Evolutionary conservation across 2,888 invertebrate species (phyloP), one percentile per base, ranked within the genome.

Genomic region (Baronia brevicornis): DNA sequence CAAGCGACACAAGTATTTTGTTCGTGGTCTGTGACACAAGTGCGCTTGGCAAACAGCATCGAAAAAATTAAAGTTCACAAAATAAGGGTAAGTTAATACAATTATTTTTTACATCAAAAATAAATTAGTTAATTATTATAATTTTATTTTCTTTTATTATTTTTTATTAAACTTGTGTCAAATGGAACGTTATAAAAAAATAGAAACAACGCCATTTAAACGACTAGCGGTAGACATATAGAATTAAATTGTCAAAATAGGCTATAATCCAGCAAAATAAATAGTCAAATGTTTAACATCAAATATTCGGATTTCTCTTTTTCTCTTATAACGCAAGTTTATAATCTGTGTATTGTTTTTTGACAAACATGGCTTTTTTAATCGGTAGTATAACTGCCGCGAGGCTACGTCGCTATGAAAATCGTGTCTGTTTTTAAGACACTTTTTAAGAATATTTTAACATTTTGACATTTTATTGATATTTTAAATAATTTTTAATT

Each of bases 241-340:
- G 70, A 43, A 82, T 67, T 74, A 78, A 64, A 71, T 82, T 72
- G 84, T 84, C 80, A 84, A 84, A 84, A 84, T 82, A 82, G 73
- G 77, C 51, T 75, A 63, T 44, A 53, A 70, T 11, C 33, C 74
- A 40, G 45, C 60, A 33, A 72, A 63, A 51, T 61, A 39, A 24
- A 48, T 48, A 44, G 45, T 27, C 33, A 21, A 39, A 29, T 34
- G 42, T 28, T 36, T 32, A 37, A 47, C 46, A 42, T 46, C 38
- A 44, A 46, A 43, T 35, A 36, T 20, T 53, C 46, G 48, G 50
- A 43, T 35, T 24, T 73, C 74, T 73, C 70, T 51, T 53, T 79
- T 55, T 41, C 20, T 33, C 52, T 10, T 22, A 29, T n/a, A 4
- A 10, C 2, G 5, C 28, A 29, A 14, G 6, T 10, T 15, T 28